phyloP scores from a whole-genome alignment of 1,140 invertebrate species.

The Drosophila cardini region DNA sequence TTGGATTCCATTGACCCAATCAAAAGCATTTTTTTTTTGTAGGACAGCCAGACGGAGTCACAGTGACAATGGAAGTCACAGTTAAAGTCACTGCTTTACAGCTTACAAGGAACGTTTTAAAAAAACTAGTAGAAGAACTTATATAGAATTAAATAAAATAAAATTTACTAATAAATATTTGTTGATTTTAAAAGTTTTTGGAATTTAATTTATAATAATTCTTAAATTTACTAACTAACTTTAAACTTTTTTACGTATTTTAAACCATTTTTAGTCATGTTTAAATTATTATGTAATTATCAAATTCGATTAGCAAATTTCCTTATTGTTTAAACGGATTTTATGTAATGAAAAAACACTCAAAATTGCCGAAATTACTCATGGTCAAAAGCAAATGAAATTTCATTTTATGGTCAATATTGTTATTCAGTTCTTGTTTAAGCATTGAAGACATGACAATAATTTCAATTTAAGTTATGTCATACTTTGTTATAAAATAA shows the following conservation, averaged over 20 bases:
- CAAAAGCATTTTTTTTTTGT: slow-evolving; percentile 43
- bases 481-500: too few species aligned
- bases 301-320: slow-evolving; percentile 12
- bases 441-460: slow-evolving; percentile 14
- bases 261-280: neutral
- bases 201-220: neutral
- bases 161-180: too few species aligned
- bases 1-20: slow-evolving; percentile 82
- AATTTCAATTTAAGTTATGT: slow-evolving; percentile 15
- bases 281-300: neutral
- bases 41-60: slow-evolving; percentile 13
- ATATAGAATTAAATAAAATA: neutral
- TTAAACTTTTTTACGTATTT: neutral
- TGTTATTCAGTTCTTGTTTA: slow-evolving; percentile 60
- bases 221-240: neutral
- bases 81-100: slow-evolving; percentile 17
- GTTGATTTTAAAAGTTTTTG: too few species aligned
- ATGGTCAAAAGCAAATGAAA: slow-evolving; percentile 12
- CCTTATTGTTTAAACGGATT: neutral
- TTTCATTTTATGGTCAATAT: slow-evolving; percentile 61
- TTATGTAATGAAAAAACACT: slow-evolving; percentile 1
- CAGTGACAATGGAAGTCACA: slow-evolving; percentile 1
- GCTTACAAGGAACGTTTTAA: slow-evolving; percentile 5
- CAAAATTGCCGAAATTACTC: neutral
- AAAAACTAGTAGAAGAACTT: slow-evolving; percentile 39